phyloP scores from a whole-genome alignment of 2,797 vertebrate genomes.

The Uromys caudimaculatus region DNA sequence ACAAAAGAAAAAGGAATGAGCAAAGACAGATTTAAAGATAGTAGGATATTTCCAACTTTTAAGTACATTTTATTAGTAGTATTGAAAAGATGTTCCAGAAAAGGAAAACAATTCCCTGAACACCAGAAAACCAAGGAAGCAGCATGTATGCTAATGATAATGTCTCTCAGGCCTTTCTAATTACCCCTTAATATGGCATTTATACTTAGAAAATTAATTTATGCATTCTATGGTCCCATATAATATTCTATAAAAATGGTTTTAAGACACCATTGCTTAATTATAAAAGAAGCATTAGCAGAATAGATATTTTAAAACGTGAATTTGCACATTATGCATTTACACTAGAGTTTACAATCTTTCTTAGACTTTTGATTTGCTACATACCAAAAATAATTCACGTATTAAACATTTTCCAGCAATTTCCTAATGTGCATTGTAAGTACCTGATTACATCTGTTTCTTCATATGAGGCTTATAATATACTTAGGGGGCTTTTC shows the following conservation, averaged over 20 bases:
- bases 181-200: slow-evolving; percentile 67
- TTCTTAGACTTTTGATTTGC: slow-evolving; percentile 70
- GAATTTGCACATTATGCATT: slow-evolving; percentile 67
- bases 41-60: slow-evolving; percentile 39
- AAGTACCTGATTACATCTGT: slow-evolving; percentile 74
- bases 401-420: slow-evolving; percentile 69
- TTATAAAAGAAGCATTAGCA: slow-evolving; percentile 65
- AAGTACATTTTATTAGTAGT: slow-evolving; percentile 29
- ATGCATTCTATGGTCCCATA: slow-evolving; percentile 62
- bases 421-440: slow-evolving; percentile 61
- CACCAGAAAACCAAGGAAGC: slow-evolving; percentile 60
- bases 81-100: slow-evolving; percentile 59
- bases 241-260: slow-evolving; percentile 68
- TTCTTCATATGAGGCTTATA: slow-evolving; percentile 71
- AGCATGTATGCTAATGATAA: slow-evolving; percentile 64
- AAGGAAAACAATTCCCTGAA: slow-evolving; percentile 47
- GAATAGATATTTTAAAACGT: slow-evolving; percentile 54
- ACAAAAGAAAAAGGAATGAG: background rate
- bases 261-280: slow-evolving; percentile 68
- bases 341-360: slow-evolving; percentile 55
- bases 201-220: slow-evolving; percentile 78
- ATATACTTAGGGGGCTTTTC: slow-evolving; percentile 58
- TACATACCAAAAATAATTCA: slow-evolving; percentile 39
- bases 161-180: slow-evolving; percentile 70
- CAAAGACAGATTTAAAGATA: background rate